These are phyloP conservation scores for Perizoma affinitatum DNA, from an alignment of 2,888 invertebrate genomes.

Conservation along the genomic window DNA sequence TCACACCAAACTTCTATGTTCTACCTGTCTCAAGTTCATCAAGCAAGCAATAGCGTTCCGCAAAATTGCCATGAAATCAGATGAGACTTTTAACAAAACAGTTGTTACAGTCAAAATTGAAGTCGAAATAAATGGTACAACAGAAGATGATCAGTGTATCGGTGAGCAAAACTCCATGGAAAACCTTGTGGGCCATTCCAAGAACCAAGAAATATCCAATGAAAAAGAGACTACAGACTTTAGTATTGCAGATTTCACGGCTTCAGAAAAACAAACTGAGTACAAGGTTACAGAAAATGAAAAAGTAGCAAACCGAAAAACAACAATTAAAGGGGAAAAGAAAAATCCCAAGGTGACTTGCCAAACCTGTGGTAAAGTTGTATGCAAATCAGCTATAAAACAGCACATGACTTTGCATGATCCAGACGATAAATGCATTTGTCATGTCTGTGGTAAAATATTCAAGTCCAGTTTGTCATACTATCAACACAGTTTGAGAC, in stretches of 20 bases:
- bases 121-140: slow-evolving; percentile 15
- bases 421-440: slow-evolving; percentile 59
- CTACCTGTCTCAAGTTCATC: slow-evolving; percentile 58
- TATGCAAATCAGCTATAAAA: slow-evolving; percentile 59
- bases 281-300: no score
- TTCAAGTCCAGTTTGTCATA: slow-evolving; percentile 38
- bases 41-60: slow-evolving; percentile 59
- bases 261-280: slow-evolving; percentile 11
- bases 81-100: slow-evolving; percentile 51
- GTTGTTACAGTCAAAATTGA: slow-evolving; percentile 38
- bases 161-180: slow-evolving; percentile 39
- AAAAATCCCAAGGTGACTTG: slow-evolving; percentile 53
- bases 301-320: no score
- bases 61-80: slow-evolving; percentile 57
- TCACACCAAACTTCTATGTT: slow-evolving; percentile 61
- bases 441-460: slow-evolving; percentile 65
- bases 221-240: neutral
- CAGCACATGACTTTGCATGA: slow-evolving; percentile 65
- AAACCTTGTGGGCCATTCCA: slow-evolving; percentile 21
- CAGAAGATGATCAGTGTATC: slow-evolving; percentile 34
- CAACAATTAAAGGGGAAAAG: slow-evolving; percentile 8
- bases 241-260: neutral
- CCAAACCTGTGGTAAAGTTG: slow-evolving; percentile 50
- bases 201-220: slow-evolving; percentile 26
- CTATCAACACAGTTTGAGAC: slow-evolving; percentile 50